Evolutionary conservation across 2,888 invertebrate species (phyloP), one percentile per base, ranked within the genome.

Genomic region (Idaea biselata): DNA sequence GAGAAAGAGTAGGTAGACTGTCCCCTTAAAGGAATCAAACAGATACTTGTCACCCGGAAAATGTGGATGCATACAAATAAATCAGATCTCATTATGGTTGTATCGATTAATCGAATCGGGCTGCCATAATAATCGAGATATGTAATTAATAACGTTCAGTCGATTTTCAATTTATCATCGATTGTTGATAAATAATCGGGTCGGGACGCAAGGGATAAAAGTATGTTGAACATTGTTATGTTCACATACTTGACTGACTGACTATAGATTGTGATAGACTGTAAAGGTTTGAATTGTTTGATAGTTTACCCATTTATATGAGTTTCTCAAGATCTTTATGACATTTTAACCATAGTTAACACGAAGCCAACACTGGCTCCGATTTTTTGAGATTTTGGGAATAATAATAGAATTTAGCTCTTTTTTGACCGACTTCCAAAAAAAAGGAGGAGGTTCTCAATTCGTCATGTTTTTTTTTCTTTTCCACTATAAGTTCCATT

Each of bases 141-240:
- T 76, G 73, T 82, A 83, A 84, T 86, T 84, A 84, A 81, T 82
- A 80, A 76, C 76, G 69, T 73, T 75, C 70, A 74, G 75, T 74
- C 69, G 75, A 78, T 76, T 79, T 80, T 78, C 81, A 80, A 84
- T 86, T 83, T 81, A 82, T 86, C 83, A 82, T 73, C 65, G 65
- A 71, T 72, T 68, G 70, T 72, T 73, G 69, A 68, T 69, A 58
- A 32, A 53, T 16, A 64, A 59, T 60, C 66, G 63, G 55, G 59
- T 31, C 58, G 64, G 58, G 66, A 71, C 66, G 68, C 63, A 73
- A 74, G 33, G 62, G 1, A 56, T 18, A 4, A 7, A 33, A 67
- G 67, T 65, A 66, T 64, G 66, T 58, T 62, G 61, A 70, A 62
- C 73, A 44, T 18, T n/a, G n/a, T n/a, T n/a, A n/a, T n/a, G n/a